Conservation (phyloP, 1,140 invertebrate species). For the Micrasema minimum region DNA sequence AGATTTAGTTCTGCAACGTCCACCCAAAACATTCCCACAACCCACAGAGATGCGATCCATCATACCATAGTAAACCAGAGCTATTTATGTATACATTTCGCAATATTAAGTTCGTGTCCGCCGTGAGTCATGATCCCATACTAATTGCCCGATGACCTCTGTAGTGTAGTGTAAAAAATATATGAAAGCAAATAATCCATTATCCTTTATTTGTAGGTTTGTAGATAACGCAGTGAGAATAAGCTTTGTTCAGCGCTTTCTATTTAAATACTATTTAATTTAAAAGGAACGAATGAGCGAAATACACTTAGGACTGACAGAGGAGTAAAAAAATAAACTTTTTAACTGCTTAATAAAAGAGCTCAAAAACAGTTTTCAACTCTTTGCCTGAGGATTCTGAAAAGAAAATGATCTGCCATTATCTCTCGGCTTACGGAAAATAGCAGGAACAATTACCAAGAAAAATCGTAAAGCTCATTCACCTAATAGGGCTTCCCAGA, state of each 20-base stretch:
- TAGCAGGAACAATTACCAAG: conserved; percentile 31
- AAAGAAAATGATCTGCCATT: conserved; percentile 32
- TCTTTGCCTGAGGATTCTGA: conserved; percentile 16
- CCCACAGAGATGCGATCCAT: too few relatives aligned
- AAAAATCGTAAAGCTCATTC: conserved; percentile 34
- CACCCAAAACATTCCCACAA: too few relatives aligned
- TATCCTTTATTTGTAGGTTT: not conserved
- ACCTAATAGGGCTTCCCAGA: conserved; percentile 30
- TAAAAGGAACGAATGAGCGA: not conserved
- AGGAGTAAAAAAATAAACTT: conserved; percentile 24
- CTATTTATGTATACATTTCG: too few relatives aligned
- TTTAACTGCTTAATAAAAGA: conserved; percentile 29
- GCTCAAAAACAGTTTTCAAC: conserved; percentile 20
- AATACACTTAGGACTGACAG: conserved; percentile 20
- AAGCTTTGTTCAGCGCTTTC: too few relatives aligned
- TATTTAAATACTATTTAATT: not conserved
- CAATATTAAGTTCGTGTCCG: too few relatives aligned
- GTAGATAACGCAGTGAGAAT: too few relatives aligned
- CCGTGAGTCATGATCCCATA: too few relatives aligned
- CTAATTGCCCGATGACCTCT: too few relatives aligned
- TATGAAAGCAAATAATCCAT: not conserved
- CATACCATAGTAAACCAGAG: too few relatives aligned
- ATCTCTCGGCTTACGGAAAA: conserved; percentile 23
- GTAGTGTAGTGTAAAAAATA: too few relatives aligned
- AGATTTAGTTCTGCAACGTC: too few relatives aligned